Evolutionary conservation across 2,113 vertebrate species (phyloP), one percentile per base, ranked within the genome.

Genomic region (Apaloderma vittatum): DNA sequence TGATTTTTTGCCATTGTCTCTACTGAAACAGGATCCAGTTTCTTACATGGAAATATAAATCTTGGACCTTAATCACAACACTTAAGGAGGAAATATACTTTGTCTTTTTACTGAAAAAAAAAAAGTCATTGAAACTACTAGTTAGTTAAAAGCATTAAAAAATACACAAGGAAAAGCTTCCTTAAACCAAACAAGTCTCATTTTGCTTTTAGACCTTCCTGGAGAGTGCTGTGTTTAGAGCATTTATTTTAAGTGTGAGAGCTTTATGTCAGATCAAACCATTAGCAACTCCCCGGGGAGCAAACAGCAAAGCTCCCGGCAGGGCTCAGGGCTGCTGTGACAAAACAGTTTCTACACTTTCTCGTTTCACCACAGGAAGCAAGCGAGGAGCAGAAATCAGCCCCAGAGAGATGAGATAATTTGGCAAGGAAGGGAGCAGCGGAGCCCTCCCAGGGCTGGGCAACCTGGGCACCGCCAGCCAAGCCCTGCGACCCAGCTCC

Each of bases 221-320:
- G 86, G 45, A 68, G 85, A 66, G 66, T 29, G 29, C 71, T 74
- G 29, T 84, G 80, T 65, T 94, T 80, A 70, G 71, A 40, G 24
- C 37, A 54, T 62, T 94, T 70, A 46, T 86, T 65, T 72, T 18
- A 68, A 79, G 65, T 22, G 67, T 32, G 68, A 86, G 54, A 61
- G 26, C 51, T 90, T 63, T 26, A 30, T 86, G 73, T 88, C 62
- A 61, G 81, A 71, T n/a, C 62, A 52, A 89, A 37, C 77, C 82
- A 58, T 71, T 34, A 43, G 37, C 82, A 62, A 0, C 79, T 57
- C 54, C 49, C 65, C 1, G 3, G 89, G 74, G 78, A 95, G 62
- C 80, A 86, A 62, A 52, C 12, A 73, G 72, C 54, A 12, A 23
- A 88, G 59, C 0, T 0, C 54, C 15, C 6, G 0, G 54, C 73